Base-by-base conservation (phyloP, 2,797 vertebrate species). In the Enteromius thamalakanensis region DNA sequence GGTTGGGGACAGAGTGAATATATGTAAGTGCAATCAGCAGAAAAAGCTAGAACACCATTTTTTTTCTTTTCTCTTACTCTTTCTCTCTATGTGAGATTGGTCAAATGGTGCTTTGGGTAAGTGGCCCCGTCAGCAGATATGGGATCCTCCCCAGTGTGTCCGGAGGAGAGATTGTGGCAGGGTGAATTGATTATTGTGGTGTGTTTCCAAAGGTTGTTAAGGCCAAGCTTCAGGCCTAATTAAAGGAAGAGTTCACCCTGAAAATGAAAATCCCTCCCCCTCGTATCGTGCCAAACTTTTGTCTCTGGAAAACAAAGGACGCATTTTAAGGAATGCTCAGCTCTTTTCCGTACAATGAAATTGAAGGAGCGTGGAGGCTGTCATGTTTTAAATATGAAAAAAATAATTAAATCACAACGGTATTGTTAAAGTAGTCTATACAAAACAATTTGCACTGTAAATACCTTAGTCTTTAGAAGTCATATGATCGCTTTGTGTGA, bases 121-220 rank as follows among this genome's bases (percentile, higher is more conserved):
- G 87, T 90, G 90, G 88, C 89, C 90, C 89, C 88, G 91, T 93
- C 93, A 90, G 89, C 90, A 89, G 79, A 94, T 92, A 93, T 70
- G 14, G 81, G 85, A 89, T 83, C 87, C 76, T 89, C 90, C 89
- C 89, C 53, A 51, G 90, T 91, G 88, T 92, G 86, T 89, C 87
- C 89, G 65, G 3, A 83, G 58, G 68, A 88, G 88, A 65, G n/a
- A 89, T 60, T 84, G 90, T 87, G 88, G 89, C 84, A 91, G 90
- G 89, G 89, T 83, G 78, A 87, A 92, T 93, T 89, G 91, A 93
- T 94, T 91, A 91, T 89, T 29, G 51, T 89, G 82, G 86, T 87
- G 88, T 84, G 87, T 91, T 91, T 91, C 84, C 62, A 72, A 72
- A 69, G 81, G 68, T 75, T 89, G 88, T 86, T 87, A 79, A 86